Evolutionary conservation across 2,113 vertebrate genomes (phyloP).

Genomic region (Mystacornis crossleyi): DNA sequence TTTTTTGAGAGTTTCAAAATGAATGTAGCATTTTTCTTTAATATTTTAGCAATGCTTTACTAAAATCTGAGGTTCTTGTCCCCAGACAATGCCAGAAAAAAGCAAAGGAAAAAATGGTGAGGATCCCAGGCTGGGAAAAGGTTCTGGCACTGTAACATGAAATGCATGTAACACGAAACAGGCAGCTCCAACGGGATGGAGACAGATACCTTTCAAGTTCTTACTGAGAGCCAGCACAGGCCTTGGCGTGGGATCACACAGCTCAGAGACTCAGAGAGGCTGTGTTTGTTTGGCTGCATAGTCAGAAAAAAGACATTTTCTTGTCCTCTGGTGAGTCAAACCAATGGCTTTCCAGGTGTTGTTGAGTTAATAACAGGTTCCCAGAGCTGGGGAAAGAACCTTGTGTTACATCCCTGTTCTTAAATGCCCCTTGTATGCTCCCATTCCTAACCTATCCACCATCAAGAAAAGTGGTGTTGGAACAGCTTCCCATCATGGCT

Average conservation of each 20-base stretch:
- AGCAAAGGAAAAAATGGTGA: not conserved
- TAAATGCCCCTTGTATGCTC: fast-evolving
- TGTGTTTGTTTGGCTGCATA: not conserved
- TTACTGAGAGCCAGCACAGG: not conserved
- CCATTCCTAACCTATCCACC: not conserved
- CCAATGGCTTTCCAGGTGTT: not conserved
- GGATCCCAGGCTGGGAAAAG: not conserved
- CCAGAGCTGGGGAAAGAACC: not conserved
- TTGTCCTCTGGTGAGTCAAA: not conserved
- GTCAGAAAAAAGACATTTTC: not conserved
- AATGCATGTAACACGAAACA: too few species aligned
- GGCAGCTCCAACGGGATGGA: not conserved
- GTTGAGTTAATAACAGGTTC: not conserved
- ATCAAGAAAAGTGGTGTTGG: not conserved
- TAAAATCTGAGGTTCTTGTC: not conserved
- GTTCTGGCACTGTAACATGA: too few species aligned
- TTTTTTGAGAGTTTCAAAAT: not conserved
- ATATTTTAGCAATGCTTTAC: not conserved
- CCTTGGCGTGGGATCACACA: not conserved
- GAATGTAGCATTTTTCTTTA: not conserved
- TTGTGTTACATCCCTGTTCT: not conserved
- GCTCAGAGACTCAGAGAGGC: not conserved
- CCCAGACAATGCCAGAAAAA: not conserved
- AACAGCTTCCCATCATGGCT: not conserved
- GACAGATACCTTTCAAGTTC: not conserved